phyloP scores from a whole-genome alignment of 2,113 vertebrate genomes.

The Micromys minutus region DNA sequence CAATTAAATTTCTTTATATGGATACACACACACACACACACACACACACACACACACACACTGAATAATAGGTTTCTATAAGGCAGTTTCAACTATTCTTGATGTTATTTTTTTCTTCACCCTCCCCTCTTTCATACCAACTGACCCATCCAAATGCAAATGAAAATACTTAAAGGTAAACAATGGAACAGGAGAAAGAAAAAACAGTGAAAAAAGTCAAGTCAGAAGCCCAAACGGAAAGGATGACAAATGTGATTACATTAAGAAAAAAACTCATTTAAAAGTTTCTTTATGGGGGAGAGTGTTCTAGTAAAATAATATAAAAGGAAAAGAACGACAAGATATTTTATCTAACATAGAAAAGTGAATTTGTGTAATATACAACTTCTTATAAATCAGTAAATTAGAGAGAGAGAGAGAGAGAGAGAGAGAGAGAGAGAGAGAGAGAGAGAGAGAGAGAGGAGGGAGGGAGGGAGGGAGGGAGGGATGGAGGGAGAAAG shows the following conservation, averaged over 20 bases:
- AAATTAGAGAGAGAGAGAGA: neutral
- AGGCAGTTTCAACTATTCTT: neutral
- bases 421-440: neutral
- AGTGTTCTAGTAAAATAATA: neutral
- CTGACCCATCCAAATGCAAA: neutral
- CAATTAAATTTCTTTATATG: neutral
- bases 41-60: neutral
- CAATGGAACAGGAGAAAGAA: neutral
- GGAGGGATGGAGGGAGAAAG: neutral
- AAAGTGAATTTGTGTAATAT: constrained; percentile 1
- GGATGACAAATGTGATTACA: neutral
- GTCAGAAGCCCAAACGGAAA: neutral
- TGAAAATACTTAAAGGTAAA: constrained; percentile 8
- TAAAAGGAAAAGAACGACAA: constrained; percentile 27
- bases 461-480: neutral
- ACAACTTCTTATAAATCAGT: neutral
- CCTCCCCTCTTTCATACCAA: neutral
- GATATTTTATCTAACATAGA: neutral
- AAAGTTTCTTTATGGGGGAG: constrained; percentile 8
- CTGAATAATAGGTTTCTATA: neutral
- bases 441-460: neutral
- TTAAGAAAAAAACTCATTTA: constrained; percentile 20
- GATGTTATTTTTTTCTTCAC: neutral
- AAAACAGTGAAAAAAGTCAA: neutral
- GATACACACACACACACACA: neutral